A percentile compares a stretch with the other conserved stretches of the same genome.
Conservation (phyloP, 2,797 vertebrate species). For the Oryzias sinensis region DNA sequence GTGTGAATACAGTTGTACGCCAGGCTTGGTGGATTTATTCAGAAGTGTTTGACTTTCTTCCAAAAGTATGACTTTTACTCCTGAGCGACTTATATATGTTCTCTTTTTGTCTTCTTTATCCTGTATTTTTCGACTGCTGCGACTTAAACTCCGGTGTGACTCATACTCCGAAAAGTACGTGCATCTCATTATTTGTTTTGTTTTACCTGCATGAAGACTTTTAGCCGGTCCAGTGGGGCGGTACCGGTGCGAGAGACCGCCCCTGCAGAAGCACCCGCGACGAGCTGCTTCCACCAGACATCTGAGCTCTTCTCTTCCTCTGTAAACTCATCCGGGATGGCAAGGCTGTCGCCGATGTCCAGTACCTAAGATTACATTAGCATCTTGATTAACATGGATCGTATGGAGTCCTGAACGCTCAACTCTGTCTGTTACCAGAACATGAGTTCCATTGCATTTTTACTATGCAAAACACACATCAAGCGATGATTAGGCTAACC, state of each 20-base stretch:
- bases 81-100: no score
- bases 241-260: slow-evolving; percentile 94
- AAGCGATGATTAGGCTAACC: not conserved
- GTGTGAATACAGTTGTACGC: no score
- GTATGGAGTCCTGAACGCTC: not conserved
- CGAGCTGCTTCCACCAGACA: slow-evolving; percentile 92
- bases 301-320: slow-evolving; percentile 93
- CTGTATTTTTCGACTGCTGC: no score
- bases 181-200: no score
- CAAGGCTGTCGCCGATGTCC: slow-evolving; percentile 94
- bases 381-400: not conserved
- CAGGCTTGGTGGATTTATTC: no score
- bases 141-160: no score
- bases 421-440: not conserved
- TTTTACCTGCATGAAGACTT: slow-evolving; percentile 98
- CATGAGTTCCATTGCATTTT: not conserved
- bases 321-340: slow-evolving; percentile 97
- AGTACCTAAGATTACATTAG: slow-evolving; percentile 79
- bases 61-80: no score
- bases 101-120: no score
- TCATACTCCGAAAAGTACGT: no score
- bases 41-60: no score
- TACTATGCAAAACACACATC: not conserved
- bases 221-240: slow-evolving; percentile 92
- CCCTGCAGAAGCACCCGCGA: slow-evolving; percentile 87